Base-by-base conservation (phyloP, 1,140 invertebrate genomes). In the Conus ventricosus region DNA sequence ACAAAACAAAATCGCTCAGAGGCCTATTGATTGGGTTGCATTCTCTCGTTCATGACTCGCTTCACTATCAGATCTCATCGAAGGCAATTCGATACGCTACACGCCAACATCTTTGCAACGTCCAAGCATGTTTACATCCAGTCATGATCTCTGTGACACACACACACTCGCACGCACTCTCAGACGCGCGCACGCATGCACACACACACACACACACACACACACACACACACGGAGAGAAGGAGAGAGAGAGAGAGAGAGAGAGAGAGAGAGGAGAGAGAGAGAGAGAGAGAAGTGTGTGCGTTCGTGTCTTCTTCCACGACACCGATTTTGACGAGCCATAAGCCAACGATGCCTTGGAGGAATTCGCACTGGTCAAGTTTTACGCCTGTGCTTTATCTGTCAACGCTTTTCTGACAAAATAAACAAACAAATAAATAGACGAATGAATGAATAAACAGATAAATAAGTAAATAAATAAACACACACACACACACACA, bases 121-220 rank as follows among this genome's bases (percentile, higher is more conserved):
- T 17, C 63, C 63, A 71, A n/a, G 63, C n/a, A 17, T 71, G 63
- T 15, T 15, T 15, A 71, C 15, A 71, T 15, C 15, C n/a, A n/a
- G n/a, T 71, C 63, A 4, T 17, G 63, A 71, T 71, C 1, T 2
- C 4, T 71, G 15, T 71, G 15, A 17, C 63, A 17, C 63, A 1
- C 63, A 1, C 63, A 1, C 63, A 17, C 63, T 4, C 63, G 1
- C 63, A 17, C 63, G 15, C 63, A 17, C 63, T 71, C 63, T 71
- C 63, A 17, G 15, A 17, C 4, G 15, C 63, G 1, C 63, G 15
- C 4, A 1, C 63, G 15, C 63, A 1, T n/a, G 15, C 63, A 71
- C 63, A 71, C 63, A 71, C 63, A 71, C 63, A 71, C 63, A 71
- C 63, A 71, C 63, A 71, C 63, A 71, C 63, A 71, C 63, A 71